These are phyloP conservation scores for Sibirionetta formosa DNA, from an alignment of 2,797 vertebrate genomes.

Conservation along the genomic window DNA sequence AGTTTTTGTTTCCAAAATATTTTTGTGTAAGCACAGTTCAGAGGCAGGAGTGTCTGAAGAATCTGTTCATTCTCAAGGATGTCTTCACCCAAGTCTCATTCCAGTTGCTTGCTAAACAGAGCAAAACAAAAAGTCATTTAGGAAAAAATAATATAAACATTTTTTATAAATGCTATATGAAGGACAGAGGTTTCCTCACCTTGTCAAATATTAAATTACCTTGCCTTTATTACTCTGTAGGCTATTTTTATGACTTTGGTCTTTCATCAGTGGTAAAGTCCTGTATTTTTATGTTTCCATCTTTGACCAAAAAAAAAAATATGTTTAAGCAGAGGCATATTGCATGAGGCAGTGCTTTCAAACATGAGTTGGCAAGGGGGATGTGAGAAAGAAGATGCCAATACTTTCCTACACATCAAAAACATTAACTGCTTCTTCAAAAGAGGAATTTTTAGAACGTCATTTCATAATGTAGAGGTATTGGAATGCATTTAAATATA, in stretches of 20 bases:
- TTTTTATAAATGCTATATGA: slow-evolving; percentile 49
- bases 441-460: slow-evolving; percentile 63
- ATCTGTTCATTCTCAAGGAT: slow-evolving; percentile 63
- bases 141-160: background rate
- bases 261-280: slow-evolving; percentile 38
- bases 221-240: slow-evolving; percentile 62
- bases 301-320: background rate
- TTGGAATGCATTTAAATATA: slow-evolving; percentile 26
- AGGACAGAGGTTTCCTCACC: slow-evolving; percentile 41
- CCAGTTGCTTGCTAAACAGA: slow-evolving; percentile 71
- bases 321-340: background rate
- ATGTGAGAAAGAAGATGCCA: background rate
- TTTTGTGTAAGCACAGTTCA: slow-evolving; percentile 58
- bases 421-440: slow-evolving; percentile 19
- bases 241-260: slow-evolving; percentile 62
- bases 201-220: slow-evolving; percentile 56
- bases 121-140: slow-evolving; percentile 43
- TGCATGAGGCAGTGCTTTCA: slow-evolving; percentile 25
- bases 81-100: slow-evolving; percentile 66
- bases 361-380: slow-evolving; percentile 21
- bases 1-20: slow-evolving; percentile 61
- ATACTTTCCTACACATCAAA: slow-evolving; percentile 27
- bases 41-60: slow-evolving; percentile 45
- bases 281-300: slow-evolving; percentile 48
- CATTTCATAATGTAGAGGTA: slow-evolving; percentile 46